phyloP scores from a whole-genome alignment of 2,888 invertebrate species.

The Cotesia congregata region DNA sequence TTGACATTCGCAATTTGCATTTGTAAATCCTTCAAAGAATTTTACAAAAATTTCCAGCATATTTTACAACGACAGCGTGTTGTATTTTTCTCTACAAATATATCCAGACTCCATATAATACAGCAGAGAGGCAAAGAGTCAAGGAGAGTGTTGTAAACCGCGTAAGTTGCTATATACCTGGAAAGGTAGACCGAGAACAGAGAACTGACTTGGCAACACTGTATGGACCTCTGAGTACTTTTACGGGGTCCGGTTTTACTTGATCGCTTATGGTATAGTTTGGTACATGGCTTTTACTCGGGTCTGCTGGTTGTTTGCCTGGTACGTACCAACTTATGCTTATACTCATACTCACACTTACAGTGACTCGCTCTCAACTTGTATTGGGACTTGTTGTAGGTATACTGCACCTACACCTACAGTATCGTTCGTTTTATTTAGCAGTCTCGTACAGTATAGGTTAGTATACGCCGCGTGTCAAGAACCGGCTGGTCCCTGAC shows the following conservation, averaged over 20 bases:
- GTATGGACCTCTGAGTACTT: slow-evolving; percentile 31
- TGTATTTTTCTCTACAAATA: too few relatives aligned
- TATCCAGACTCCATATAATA: too few relatives aligned
- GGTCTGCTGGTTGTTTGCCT: neutral
- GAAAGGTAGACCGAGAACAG: neutral
- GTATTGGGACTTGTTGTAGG: neutral
- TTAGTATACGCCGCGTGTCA: slow-evolving; percentile 57
- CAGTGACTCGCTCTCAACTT: too few relatives aligned
- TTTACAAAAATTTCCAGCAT: too few relatives aligned
- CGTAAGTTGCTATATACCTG: neutral
- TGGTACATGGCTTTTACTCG: neutral
- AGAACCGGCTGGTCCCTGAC: slow-evolving; percentile 66
- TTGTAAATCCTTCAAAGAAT: too few relatives aligned
- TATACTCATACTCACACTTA: too few relatives aligned
- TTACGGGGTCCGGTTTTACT: slow-evolving; percentile 14
- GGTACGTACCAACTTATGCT: neutral
- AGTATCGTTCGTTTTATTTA: slow-evolving; percentile 34
- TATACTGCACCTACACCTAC: neutral
- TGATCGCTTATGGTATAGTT: slow-evolving; percentile 3
- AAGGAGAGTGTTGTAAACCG: neutral
- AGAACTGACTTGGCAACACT: slow-evolving; percentile 26
- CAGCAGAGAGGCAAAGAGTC: too few relatives aligned
- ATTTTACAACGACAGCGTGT: too few relatives aligned
- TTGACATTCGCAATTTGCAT: too few relatives aligned
- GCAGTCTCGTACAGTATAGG: slow-evolving; percentile 44